phyloP scores from a whole-genome alignment of 2,888 invertebrate species.

The Ichneumoninae sp. region DNA sequence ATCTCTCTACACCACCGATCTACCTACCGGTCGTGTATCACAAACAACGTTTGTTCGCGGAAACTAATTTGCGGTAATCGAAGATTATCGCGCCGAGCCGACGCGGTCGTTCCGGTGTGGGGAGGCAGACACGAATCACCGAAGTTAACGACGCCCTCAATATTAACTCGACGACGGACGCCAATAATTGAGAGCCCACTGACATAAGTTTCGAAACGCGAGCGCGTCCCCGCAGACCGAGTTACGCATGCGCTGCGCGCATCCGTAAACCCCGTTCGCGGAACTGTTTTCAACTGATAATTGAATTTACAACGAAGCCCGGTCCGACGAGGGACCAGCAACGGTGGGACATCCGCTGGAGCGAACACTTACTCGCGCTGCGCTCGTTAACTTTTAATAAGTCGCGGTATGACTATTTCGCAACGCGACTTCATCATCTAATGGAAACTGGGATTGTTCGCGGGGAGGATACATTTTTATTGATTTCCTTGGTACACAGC shows the following conservation, averaged over 20 bases:
- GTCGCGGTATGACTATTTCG: neutral
- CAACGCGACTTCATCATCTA: slow-evolving; percentile 2
- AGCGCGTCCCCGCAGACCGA: slow-evolving; percentile 32
- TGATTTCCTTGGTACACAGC: neutral
- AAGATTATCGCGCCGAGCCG: neutral
- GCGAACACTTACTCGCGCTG: neutral
- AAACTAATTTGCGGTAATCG: neutral
- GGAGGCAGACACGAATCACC: slow-evolving; percentile 19
- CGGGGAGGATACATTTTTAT: neutral
- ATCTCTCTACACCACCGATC: slow-evolving; percentile 29
- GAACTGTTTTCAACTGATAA: slow-evolving; percentile 60
- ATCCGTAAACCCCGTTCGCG: slow-evolving; percentile 44
- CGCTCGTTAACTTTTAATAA: neutral
- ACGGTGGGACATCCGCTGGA: neutral
- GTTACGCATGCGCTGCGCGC: neutral
- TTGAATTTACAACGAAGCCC: slow-evolving; percentile 61
- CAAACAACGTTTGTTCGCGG: neutral
- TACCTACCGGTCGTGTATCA: slow-evolving; percentile 1
- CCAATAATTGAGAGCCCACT: slow-evolving; percentile 41
- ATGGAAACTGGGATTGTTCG: neutral
- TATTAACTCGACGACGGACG: slow-evolving; percentile 45
- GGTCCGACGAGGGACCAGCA: neutral
- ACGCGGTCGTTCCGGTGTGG: neutral
- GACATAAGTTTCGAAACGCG: slow-evolving; percentile 12
- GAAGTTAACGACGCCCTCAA: slow-evolving; percentile 48